A percentile compares a stretch with the other conserved stretches of the same genome.
Conservation (phyloP, 2,797 vertebrate species). For the Chaetodon trifasciatus region DNA sequence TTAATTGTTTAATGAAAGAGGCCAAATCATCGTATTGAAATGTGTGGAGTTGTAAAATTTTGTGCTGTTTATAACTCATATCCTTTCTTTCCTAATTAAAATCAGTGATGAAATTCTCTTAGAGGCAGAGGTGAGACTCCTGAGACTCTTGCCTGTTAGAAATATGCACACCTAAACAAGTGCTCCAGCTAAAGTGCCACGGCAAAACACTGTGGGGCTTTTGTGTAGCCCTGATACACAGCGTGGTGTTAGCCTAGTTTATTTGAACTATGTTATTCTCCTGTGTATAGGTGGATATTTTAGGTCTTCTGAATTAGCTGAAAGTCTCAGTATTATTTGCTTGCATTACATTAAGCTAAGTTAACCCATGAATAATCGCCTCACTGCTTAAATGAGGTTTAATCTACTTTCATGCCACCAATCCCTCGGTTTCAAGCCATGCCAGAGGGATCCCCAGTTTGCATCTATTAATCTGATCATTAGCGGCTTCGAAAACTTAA, state of each 20-base stretch:
- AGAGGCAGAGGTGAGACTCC: not conserved
- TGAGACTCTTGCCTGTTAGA: conserved; percentile 4
- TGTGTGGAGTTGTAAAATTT: not conserved
- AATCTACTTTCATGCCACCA: conserved; percentile 80
- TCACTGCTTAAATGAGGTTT: conserved; percentile 74
- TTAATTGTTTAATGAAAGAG: conserved; percentile 9
- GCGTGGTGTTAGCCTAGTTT: conserved; percentile 45
- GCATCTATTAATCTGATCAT: conserved; percentile 81
- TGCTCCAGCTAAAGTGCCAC: not conserved
- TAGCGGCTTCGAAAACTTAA: conserved; percentile 69
- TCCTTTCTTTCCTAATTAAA: not conserved
- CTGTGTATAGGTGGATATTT: conserved; percentile 52
- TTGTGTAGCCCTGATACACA: not conserved
- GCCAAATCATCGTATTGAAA: not conserved
- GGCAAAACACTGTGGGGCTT: not conserved
- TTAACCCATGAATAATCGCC: conserved; percentile 79
- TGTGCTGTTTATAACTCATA: not conserved
- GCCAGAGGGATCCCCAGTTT: conserved; percentile 72
- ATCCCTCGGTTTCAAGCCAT: conserved; percentile 70
- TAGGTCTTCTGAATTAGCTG: conserved; percentile 70
- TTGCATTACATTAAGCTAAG: conserved; percentile 70
- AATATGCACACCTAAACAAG: conserved; percentile 1
- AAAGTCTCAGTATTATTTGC: conserved; percentile 66
- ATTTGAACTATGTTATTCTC: conserved; percentile 34
- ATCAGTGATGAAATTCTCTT: conserved; percentile 19